Evolutionary conservation across 2,797 vertebrate genomes (phyloP), one percentile per base, ranked within the genome.

Genomic region (Cossypha dichroa): DNA sequence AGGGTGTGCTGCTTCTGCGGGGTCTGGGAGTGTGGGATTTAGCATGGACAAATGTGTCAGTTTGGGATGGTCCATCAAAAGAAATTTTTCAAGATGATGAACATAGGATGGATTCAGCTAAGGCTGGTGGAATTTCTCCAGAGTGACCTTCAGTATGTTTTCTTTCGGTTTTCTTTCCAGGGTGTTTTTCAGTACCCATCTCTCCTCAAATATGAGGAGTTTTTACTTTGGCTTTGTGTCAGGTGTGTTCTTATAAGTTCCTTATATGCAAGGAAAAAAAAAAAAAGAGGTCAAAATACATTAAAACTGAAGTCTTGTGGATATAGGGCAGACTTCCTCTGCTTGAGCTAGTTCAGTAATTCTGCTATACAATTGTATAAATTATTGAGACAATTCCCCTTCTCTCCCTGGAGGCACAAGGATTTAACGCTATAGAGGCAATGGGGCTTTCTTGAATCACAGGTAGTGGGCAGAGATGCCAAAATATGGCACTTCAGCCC

Each of bases 321-420:
- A 98, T 98, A 97, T 97, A 97, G 96, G 96, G 96, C 97, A 98
- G 98, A 96, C 98, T 97, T 97, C 93, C 95, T 98, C 96, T 98
- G 97, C 90, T 70, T 76, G 78, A 92, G 90, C 93, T 54, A 10
- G 46, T 77, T 96, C 80, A 75, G 72, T 74, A 59, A 45, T 76
- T 85, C 60, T 92, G 74, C 82, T 46, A 40, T 88, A 90, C 56
- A 95, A 89, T 76, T 84, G 41, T 70, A 45, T 90, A 88, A 87
- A 96, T 89, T 90, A 86, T 79, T 93, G 92, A 96, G 78, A 72
- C 33, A 85, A 70, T 90, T 86, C 40, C 40, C 38, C 34, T 86
- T 49, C 23, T 45, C 40, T 91, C 29, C 40, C n/a, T 62, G 31
- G 34, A 8, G 31, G 33, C 43, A 31, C 3, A 1, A 85, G 60